phyloP scores from a whole-genome alignment of 2,888 invertebrate genomes.

The Polydrusus pterygomalis region DNA sequence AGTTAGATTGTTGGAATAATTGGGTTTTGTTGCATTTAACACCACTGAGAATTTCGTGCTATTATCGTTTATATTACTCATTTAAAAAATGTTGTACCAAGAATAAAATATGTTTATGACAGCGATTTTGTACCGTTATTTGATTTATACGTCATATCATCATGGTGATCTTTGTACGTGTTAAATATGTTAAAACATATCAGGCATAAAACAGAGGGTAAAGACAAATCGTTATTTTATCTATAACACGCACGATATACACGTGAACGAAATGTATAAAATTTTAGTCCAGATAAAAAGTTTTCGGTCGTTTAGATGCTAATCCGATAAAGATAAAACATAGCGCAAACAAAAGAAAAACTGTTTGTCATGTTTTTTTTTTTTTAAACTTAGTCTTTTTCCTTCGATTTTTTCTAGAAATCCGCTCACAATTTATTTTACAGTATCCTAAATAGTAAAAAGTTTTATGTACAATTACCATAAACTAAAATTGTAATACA shows the following conservation, averaged over 20 bases:
- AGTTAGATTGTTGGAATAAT: too few relatives aligned
- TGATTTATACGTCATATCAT: constrained; percentile 17
- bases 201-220: constrained; percentile 19
- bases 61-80: too few relatives aligned
- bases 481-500: too few relatives aligned
- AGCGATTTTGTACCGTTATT: constrained; percentile 17
- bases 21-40: too few relatives aligned
- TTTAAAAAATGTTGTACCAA: background rate
- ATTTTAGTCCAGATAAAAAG: constrained; percentile 11
- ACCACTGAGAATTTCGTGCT: too few relatives aligned
- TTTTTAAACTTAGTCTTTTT: too few relatives aligned
- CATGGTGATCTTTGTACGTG: constrained; percentile 23
- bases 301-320: background rate
- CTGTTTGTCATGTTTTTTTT: too few relatives aligned
- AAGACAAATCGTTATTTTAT: constrained; percentile 28
- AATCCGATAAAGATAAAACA: background rate
- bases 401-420: too few relatives aligned
- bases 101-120: constrained; percentile 1
- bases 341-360: too few relatives aligned
- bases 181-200: constrained; percentile 28
- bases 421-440: too few relatives aligned
- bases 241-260: constrained; percentile 20
- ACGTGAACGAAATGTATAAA: constrained; percentile 12
- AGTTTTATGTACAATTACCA: too few relatives aligned
- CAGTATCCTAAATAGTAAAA: too few relatives aligned